Evolutionary conservation across 2,797 vertebrate species (phyloP), one percentile per base, ranked within the genome.

Genomic region (Champsocephalus esox): DNA sequence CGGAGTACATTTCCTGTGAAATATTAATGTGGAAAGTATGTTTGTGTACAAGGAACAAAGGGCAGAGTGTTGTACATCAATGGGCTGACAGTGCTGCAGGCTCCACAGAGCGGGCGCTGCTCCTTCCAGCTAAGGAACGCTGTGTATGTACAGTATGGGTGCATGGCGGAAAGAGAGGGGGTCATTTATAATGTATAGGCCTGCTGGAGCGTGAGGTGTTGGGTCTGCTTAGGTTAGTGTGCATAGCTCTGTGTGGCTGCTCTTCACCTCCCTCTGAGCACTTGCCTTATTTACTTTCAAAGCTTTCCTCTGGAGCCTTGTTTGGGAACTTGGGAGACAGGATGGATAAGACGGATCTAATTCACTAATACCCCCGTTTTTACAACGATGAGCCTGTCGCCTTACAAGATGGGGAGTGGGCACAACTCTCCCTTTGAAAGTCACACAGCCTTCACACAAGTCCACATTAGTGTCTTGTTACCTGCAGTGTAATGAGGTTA

Each of bases 1-100:
- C 49, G 54, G 90, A 93, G 93, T 93, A 91, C 89, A 93, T 93
- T 93, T 93, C 89, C 87, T 86, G 91, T 95, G 86, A 95, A 95
- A 95, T 94, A 95, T 96, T 95, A 86, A 95, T 95, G 93, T 92
- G 87, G 89, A 93, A 94, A 94, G 89, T 92, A 91, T 94, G 94
- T 95, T 95, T 94, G 93, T 95, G 93, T 94, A 91, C 92, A 78
- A 87, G 83, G 92, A 94, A 94, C 94, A 95, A 92, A 94, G 92
- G 93, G 85, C 90, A 91, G 91, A 89, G 89, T 94, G 95, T 94
- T 93, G 92, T 93, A 94, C 93, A 94, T 94, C 93, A 94, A 87
- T 89, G 87, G 90, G 80, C 87, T 92, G 92, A 93, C 89, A 90
- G 90, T 85, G 92, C 90, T 93, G 90, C 85, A 75, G 89, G 89